Evolutionary conservation across 2,113 vertebrate genomes (phyloP).

Genomic region (Morone saxatilis): DNA sequence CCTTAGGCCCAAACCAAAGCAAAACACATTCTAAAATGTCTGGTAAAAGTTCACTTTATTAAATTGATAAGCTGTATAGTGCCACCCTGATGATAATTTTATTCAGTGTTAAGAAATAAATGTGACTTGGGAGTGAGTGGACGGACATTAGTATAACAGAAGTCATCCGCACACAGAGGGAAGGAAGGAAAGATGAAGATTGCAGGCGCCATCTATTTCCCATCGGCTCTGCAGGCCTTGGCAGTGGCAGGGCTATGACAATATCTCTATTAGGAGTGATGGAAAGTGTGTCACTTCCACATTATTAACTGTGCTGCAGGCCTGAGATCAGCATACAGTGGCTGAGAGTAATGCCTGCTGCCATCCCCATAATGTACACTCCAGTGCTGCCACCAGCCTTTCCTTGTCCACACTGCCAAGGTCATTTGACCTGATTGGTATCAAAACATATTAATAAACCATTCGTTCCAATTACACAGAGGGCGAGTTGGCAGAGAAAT

Average conservation of each 20-base stretch:
- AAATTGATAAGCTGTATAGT: background rate
- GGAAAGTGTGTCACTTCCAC: slow-evolving; percentile 60
- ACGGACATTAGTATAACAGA: slow-evolving; percentile 3
- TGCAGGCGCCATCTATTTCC: slow-evolving; percentile 65
- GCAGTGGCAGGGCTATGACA: slow-evolving; percentile 72
- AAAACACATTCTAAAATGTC: background rate
- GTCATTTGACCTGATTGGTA: slow-evolving; percentile 69
- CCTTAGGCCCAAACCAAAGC: background rate
- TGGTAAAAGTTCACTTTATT: background rate
- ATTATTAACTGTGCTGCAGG: slow-evolving; percentile 73
- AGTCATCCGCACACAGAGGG: background rate
- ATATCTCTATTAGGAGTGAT: slow-evolving; percentile 80
- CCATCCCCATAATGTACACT: slow-evolving; percentile 51
- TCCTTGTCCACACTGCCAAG: slow-evolving; percentile 73
- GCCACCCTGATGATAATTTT: background rate
- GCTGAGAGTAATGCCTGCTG: slow-evolving; percentile 61
- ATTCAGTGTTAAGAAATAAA: slow-evolving; percentile 6
- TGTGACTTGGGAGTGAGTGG: slow-evolving; percentile 5
- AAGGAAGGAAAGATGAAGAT: slow-evolving; percentile 58
- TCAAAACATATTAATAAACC: slow-evolving; percentile 74
- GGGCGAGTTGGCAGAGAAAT: slow-evolving; percentile 29
- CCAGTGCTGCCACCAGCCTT: slow-evolving; percentile 37
- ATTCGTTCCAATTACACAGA: slow-evolving; percentile 72
- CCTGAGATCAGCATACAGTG: slow-evolving; percentile 48
- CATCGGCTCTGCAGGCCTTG: slow-evolving; percentile 46